phyloP scores from a whole-genome alignment of 2,113 vertebrate species.

The Stegastes partitus region DNA sequence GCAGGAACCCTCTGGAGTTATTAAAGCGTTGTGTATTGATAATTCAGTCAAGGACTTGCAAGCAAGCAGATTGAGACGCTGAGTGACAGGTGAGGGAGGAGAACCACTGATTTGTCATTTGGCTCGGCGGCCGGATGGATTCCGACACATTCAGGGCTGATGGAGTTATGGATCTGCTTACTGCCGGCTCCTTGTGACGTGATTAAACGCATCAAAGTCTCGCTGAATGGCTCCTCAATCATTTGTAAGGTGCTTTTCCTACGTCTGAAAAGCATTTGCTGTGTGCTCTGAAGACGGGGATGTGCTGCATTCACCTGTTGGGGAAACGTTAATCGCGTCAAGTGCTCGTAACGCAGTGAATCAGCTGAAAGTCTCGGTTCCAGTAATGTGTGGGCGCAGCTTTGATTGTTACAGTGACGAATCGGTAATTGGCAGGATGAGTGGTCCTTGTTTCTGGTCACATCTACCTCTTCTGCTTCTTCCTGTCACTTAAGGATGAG shows the following conservation, averaged over 20 bases:
- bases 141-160: conserved; percentile 26
- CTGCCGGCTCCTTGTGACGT: conserved; percentile 47
- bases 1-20: conserved; percentile 38
- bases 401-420: conserved; percentile 29
- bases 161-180: conserved; percentile 18
- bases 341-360: conserved; percentile 2
- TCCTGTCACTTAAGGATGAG: conserved; percentile 58
- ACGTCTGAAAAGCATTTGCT: background rate
- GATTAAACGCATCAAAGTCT: conserved; percentile 15
- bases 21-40: conserved; percentile 63
- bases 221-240: background rate
- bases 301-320: background rate
- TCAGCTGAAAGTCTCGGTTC: conserved; percentile 20
- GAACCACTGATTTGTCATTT: conserved; percentile 46
- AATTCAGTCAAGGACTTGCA: conserved; percentile 19
- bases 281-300: background rate
- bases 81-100: conserved; percentile 46
- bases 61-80: conserved; percentile 32
- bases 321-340: background rate
- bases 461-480: conserved; percentile 15
- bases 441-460: conserved; percentile 20
- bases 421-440: conserved; percentile 33
- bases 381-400: background rate
- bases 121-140: conserved; percentile 37
- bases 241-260: background rate